Conservation (phyloP, 2,888 invertebrate species). For the Furcula furcula region DNA sequence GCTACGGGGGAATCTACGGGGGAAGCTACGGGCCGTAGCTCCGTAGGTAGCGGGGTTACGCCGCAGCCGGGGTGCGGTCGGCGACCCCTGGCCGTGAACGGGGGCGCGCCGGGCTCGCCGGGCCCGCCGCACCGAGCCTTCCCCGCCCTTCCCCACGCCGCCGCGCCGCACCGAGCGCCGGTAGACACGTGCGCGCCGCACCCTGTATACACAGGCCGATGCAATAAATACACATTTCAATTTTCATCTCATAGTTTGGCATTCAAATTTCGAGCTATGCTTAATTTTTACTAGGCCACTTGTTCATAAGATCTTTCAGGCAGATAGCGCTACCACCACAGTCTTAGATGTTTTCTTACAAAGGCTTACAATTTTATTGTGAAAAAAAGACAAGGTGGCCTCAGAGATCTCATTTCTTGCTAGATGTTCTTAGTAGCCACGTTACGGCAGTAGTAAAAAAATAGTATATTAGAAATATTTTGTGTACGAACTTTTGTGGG, state of each 20-base stretch:
- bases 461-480: too few species aligned
- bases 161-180: slow-evolving; percentile 25
- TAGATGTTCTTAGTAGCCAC: neutral
- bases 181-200: slow-evolving; percentile 58
- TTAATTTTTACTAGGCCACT: too few species aligned
- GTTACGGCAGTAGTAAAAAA: neutral
- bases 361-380: too few species aligned
- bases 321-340: too few species aligned
- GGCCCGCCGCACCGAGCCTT: slow-evolving; percentile 42
- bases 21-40: slow-evolving; percentile 64
- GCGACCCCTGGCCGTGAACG: slow-evolving; percentile 81
- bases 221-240: slow-evolving; percentile 15
- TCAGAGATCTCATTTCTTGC: too few species aligned
- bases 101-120: slow-evolving; percentile 64
- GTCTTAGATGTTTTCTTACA: too few species aligned
- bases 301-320: too few species aligned
- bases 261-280: too few species aligned
- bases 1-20: too few species aligned
- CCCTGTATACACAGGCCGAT: slow-evolving; percentile 21
- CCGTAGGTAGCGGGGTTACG: slow-evolving; percentile 72
- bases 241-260: too few species aligned
- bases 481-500: too few species aligned
- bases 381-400: too few species aligned
- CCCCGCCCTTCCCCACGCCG: slow-evolving; percentile 14
- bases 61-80: slow-evolving; percentile 77